These are phyloP conservation scores for Trematomus loennbergii DNA, from an alignment of 2,113 vertebrate species.

Conservation along the genomic window DNA sequence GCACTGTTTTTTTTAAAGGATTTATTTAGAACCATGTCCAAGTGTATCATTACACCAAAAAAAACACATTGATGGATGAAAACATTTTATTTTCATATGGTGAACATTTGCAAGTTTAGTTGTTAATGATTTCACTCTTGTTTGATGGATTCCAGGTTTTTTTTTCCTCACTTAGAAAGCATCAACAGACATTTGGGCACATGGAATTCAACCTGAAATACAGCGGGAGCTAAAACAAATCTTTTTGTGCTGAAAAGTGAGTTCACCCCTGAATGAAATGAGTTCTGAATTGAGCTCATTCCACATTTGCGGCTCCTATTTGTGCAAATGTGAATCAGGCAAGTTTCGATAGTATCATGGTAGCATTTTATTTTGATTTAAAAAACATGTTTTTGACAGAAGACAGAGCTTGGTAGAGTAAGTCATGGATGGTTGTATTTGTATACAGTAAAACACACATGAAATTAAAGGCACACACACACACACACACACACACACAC, in stretches of 20 bases:
- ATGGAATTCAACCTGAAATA: conserved; percentile 67
- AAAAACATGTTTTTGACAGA: conserved; percentile 33
- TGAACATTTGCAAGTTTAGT: conserved; percentile 76
- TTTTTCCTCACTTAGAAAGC: conserved; percentile 60
- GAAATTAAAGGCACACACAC: conserved; percentile 35
- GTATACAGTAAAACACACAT: conserved; percentile 67
- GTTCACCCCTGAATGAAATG: conserved; percentile 74
- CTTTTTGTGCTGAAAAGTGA: conserved; percentile 68
- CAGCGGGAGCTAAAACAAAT: conserved; percentile 67
- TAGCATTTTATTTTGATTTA: conserved; percentile 19
- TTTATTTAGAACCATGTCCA: conserved; percentile 76
- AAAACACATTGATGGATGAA: conserved; percentile 72
- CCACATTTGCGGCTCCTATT: conserved; percentile 56
- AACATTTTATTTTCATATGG: conserved; percentile 77
- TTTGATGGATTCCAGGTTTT: conserved; percentile 69
- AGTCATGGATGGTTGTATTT: conserved; percentile 44
- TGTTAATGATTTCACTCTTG: conserved; percentile 78
- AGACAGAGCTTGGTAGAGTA: conserved; percentile 22
- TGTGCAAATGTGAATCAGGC: conserved; percentile 46
- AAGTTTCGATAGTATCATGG: conserved; percentile 38
- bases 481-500: too few relatives aligned
- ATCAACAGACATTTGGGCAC: conserved; percentile 66
- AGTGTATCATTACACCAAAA: conserved; percentile 70
- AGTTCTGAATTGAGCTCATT: conserved; percentile 66
- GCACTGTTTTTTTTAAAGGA: conserved; percentile 66